Percentiles rank a stretch among this genome's conserved stretches.
Conservation (phyloP, 2,888 invertebrate genomes). For the Plusia festucae region DNA sequence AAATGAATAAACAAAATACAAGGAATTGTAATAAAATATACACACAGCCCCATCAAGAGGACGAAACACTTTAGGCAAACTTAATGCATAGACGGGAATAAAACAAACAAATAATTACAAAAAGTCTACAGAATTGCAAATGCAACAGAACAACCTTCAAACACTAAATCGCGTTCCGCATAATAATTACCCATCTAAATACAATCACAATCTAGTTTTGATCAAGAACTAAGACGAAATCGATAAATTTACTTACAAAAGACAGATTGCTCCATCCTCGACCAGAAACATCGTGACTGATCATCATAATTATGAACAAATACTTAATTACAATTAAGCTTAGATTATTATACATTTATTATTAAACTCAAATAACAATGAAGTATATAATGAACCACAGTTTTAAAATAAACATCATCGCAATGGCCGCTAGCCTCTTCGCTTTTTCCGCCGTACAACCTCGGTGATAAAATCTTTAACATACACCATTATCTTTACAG, state of each 20-base stretch:
- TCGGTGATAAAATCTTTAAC: slow-evolving; percentile 68
- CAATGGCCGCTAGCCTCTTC: slow-evolving; percentile 60
- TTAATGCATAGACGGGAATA: too few species aligned
- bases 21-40: too few species aligned
- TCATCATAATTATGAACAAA: slow-evolving; percentile 8
- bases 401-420: slow-evolving; percentile 54
- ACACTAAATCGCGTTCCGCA: neutral
- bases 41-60: too few species aligned
- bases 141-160: neutral
- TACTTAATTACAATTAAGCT: slow-evolving; percentile 11
- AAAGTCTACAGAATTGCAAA: neutral
- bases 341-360: slow-evolving; percentile 12
- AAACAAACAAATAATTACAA: neutral
- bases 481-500: slow-evolving; percentile 32
- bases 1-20: too few species aligned
- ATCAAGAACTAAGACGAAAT: neutral
- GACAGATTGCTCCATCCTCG: neutral
- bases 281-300: slow-evolving; percentile 26
- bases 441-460: slow-evolving; percentile 69
- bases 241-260: neutral
- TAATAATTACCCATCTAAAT: neutral
- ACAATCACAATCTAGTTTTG: slow-evolving; percentile 3
- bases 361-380: slow-evolving; percentile 20
- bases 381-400: slow-evolving; percentile 30
- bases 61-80: too few species aligned